A percentile compares a stretch with the other conserved stretches of the same genome.
Conservation (phyloP, 2,888 invertebrate genomes). For the Lasioglossum calceatum region DNA sequence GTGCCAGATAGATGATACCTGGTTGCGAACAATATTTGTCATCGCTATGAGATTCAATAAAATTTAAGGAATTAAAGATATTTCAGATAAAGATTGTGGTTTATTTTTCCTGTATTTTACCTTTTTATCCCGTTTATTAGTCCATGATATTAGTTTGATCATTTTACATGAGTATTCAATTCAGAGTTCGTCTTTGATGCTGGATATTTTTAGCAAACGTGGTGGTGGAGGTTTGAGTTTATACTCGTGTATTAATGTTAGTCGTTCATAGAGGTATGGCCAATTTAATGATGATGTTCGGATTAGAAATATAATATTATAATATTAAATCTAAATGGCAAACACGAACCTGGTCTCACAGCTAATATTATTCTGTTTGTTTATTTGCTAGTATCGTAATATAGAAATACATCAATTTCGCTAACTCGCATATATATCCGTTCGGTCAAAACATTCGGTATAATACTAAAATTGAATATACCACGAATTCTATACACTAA, state of each 20-base stretch:
- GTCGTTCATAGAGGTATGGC: not conserved
- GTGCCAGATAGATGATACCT: not conserved
- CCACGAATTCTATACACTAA: not conserved
- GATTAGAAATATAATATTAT: not conserved
- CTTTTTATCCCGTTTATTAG: not conserved
- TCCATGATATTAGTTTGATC: not conserved
- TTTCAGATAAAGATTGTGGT: not conserved
- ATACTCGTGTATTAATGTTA: not conserved
- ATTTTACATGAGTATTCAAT: not conserved
- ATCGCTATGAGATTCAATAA: not conserved
- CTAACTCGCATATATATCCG: not conserved
- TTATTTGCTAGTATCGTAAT: not conserved
- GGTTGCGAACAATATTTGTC: not conserved
- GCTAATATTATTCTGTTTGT: not conserved
- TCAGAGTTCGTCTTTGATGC: not conserved
- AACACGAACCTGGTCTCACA: not conserved
- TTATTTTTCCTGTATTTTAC: not conserved
- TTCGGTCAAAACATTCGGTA: not conserved
- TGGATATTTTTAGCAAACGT: not conserved
- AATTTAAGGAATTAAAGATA: not conserved
- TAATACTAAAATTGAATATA: constrained; percentile 8
- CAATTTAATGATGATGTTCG: not conserved
- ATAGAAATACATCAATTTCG: not conserved
- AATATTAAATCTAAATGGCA: not conserved
- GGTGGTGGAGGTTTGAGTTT: not conserved